Conservation (phyloP, 2,797 vertebrate species). For the Muraenolepis orangiensis region DNA sequence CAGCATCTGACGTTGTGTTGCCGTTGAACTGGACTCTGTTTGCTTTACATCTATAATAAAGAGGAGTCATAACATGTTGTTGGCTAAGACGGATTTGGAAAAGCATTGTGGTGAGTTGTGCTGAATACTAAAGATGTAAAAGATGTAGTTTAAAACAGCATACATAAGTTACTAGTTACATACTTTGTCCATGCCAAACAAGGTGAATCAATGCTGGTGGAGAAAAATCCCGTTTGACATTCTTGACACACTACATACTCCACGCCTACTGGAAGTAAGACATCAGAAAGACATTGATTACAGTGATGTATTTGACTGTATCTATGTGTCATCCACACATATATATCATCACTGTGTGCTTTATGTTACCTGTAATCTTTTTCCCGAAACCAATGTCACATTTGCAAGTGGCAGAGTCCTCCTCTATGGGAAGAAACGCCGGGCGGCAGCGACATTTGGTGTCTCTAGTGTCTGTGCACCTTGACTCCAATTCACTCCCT, state of each 20-base stretch:
- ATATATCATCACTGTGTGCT: neutral
- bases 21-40: conserved; percentile 38
- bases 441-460: conserved; percentile 45
- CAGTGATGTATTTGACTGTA: neutral
- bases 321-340: neutral
- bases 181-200: conserved; percentile 64
- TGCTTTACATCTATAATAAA: conserved; percentile 48
- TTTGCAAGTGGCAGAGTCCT: conserved; percentile 11
- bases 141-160: neutral
- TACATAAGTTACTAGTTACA: too few species aligned
- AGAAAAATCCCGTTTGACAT: conserved; percentile 56
- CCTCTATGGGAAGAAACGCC: conserved; percentile 9
- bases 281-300: neutral
- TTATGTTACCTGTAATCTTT: conserved; percentile 19
- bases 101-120: neutral
- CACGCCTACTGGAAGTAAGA: conserved; percentile 20
- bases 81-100: neutral
- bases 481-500: accelerated
- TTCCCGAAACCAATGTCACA: conserved; percentile 49
- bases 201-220: accelerated
- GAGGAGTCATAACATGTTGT: neutral
- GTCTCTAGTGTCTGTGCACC: conserved; percentile 22
- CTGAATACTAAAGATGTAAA: neutral
- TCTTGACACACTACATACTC: conserved; percentile 32
- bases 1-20: conserved; percentile 37